Percentiles rank a stretch among this genome's conserved stretches.
phyloP scores from a whole-genome alignment of 2,113 vertebrate genomes.

The Ovis aries region DNA sequence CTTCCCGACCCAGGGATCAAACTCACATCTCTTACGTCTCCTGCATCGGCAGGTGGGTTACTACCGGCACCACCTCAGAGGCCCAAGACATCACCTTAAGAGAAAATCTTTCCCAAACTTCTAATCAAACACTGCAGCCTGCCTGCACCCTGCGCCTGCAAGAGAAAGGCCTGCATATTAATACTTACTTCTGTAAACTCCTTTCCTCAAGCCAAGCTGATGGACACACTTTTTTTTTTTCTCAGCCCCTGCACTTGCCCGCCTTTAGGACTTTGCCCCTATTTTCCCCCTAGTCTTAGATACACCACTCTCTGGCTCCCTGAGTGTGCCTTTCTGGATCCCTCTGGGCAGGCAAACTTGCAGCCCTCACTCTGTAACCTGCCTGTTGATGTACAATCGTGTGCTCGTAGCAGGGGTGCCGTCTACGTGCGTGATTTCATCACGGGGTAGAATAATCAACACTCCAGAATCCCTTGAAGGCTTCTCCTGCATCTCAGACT shows the following conservation, averaged over 20 bases:
- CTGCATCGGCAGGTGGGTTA: background rate
- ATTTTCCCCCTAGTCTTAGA: background rate
- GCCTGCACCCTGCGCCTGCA: rapidly evolving
- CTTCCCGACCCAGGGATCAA: background rate
- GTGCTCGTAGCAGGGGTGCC: rapidly evolving
- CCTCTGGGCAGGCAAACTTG: background rate
- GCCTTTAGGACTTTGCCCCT: background rate
- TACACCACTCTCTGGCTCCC: too few relatives aligned
- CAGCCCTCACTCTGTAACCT: background rate
- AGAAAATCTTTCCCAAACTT: background rate
- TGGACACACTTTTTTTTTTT: background rate
- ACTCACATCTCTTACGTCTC: background rate
- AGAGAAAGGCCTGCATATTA: too few relatives aligned
- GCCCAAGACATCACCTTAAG: background rate
- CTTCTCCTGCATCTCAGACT: background rate
- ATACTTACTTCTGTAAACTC: background rate
- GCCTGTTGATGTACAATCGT: background rate
- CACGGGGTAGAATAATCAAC: background rate
- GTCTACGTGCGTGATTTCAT: background rate
- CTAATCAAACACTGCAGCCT: background rate
- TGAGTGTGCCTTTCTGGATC: background rate
- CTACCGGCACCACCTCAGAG: background rate
- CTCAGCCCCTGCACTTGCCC: background rate
- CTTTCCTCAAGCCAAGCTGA: background rate
- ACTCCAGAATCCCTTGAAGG: background rate